phyloP scores from a whole-genome alignment of 2,888 invertebrate genomes.

The Habrosyne pyritoides region DNA sequence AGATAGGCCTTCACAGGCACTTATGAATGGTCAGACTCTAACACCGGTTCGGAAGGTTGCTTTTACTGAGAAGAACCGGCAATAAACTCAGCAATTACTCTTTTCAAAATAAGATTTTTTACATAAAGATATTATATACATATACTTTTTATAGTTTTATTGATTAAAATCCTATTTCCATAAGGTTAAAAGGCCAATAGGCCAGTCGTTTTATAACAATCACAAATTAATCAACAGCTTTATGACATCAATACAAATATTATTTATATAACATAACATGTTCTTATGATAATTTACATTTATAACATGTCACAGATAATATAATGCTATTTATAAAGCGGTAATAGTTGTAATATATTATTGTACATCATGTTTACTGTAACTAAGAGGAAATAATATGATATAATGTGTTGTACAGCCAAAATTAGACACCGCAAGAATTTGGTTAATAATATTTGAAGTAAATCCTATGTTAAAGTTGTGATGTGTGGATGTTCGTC shows the following conservation, averaged over 20 bases:
- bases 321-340: slow-evolving; percentile 8
- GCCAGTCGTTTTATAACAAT: neutral
- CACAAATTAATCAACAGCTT: neutral
- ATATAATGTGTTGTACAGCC: neutral
- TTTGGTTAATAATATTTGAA: too few relatives aligned
- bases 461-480: neutral
- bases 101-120: too few relatives aligned
- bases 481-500: too few relatives aligned
- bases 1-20: too few relatives aligned
- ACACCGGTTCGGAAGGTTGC: too few relatives aligned
- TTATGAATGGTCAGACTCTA: too few relatives aligned
- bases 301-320: slow-evolving; percentile 33
- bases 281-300: slow-evolving; percentile 22
- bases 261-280: slow-evolving; percentile 19
- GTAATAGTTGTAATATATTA: slow-evolving; percentile 11
- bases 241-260: slow-evolving; percentile 10
- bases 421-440: too few relatives aligned
- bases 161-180: neutral
- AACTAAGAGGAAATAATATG: neutral
- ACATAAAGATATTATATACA: too few relatives aligned
- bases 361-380: neutral
- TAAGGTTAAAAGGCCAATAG: neutral
- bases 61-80: too few relatives aligned
- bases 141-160: too few relatives aligned
- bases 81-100: too few relatives aligned